Conservation (phyloP, 2,113 vertebrate species). For the Dipodomys stephensi region DNA sequence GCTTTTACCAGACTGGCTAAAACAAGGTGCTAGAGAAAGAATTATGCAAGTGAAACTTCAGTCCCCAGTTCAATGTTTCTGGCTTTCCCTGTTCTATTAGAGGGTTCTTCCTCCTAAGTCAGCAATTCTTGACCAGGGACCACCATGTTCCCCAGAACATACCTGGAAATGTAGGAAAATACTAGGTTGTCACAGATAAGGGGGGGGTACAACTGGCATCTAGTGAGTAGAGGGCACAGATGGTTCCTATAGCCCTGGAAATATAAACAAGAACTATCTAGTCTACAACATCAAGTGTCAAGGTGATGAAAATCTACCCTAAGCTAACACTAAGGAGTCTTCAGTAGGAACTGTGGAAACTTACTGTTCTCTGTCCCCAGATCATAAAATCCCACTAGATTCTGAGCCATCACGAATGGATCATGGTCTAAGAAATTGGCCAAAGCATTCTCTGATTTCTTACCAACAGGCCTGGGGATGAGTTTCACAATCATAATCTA, state of each 20-base stretch:
- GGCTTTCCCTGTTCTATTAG: neutral
- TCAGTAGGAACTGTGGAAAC: neutral
- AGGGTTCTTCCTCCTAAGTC: neutral
- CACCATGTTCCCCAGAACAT: neutral
- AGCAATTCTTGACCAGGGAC: neutral
- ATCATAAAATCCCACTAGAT: neutral
- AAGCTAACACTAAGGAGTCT: neutral
- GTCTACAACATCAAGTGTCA: neutral
- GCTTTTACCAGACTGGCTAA: neutral
- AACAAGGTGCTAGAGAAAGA: neutral
- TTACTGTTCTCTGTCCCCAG: neutral
- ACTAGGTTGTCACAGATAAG: neutral
- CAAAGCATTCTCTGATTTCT: neutral
- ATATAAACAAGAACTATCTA: neutral
- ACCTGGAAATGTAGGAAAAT: neutral
- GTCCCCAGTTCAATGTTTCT: neutral
- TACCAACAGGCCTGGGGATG: neutral
- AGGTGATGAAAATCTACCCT: neutral
- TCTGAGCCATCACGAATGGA: neutral
- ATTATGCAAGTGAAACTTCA: neutral
- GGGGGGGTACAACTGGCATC: neutral
- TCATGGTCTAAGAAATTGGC: neutral
- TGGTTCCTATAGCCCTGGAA: neutral
- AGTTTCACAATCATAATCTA: neutral
- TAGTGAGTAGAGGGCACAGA: neutral